phyloP scores from a whole-genome alignment of 1,140 invertebrate genomes.

The Caenorhabditis elegans region WBcel235 BX284606.5:8530001-8530500 shows the following conservation, averaged over 20 bases:
- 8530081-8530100: constrained; percentile 42
- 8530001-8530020: no score
- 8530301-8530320: neutral
- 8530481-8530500: neutral
- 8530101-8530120: constrained; percentile 38
- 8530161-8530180: neutral
- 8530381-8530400: no score
- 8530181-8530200: no score
- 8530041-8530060: neutral
- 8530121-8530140: constrained; percentile 40
- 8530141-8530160: constrained; percentile 37
- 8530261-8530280: neutral
- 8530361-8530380: no score
- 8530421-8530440: no score
- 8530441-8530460: no score
- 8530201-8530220: neutral
- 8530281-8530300: neutral
- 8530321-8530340: no score
- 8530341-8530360: no score
- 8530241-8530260: neutral
- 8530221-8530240: neutral
- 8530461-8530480: neutral
- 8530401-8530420: no score
- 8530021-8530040: constrained; percentile 41
- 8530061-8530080: constrained; percentile 17